Percentiles rank a stretch among this genome's conserved stretches.
These are phyloP conservation scores for Lithophane ornitopus DNA, from an alignment of 2,888 invertebrate genomes.

Conservation along the genomic window DNA sequence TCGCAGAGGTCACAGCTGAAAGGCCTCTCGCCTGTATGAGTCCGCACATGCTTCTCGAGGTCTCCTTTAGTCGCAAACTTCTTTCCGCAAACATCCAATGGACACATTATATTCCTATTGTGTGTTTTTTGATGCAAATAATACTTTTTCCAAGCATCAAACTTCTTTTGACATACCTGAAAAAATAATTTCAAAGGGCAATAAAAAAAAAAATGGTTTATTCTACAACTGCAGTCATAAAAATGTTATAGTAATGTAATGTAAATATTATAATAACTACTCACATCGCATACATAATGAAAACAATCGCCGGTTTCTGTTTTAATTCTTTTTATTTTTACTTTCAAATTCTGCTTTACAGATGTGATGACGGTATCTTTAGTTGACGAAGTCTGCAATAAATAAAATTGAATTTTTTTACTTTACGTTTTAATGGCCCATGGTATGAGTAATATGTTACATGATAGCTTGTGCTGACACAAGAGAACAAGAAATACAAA, in stretches of 20 bases:
- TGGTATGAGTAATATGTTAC: neutral
- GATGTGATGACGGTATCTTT: slow-evolving; percentile 30
- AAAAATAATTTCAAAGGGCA: neutral
- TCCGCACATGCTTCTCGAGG: slow-evolving; percentile 81
- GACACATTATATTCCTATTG: slow-evolving; percentile 76
- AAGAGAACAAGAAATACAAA: neutral
- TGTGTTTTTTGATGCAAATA: slow-evolving; percentile 82
- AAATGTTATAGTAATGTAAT: neutral
- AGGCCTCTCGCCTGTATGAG: slow-evolving; percentile 85
- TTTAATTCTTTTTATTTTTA: slow-evolving; percentile 49
- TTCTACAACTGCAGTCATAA: neutral
- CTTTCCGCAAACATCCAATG: slow-evolving; percentile 78
- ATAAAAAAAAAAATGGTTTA: neutral
- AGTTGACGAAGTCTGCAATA: slow-evolving; percentile 64
- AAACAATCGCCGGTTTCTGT: slow-evolving; percentile 25
- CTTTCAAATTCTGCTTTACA: slow-evolving; percentile 28
- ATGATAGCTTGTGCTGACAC: neutral
- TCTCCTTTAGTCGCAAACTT: slow-evolving; percentile 83
- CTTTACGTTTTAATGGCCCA: neutral
- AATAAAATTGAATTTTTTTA: slow-evolving; percentile 23
- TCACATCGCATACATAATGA: slow-evolving; percentile 69
- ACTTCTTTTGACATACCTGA: slow-evolving; percentile 83
- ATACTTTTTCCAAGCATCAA: slow-evolving; percentile 77
- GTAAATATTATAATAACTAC: slow-evolving; percentile 36
- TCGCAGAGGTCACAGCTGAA: slow-evolving; percentile 79